These are phyloP conservation scores for Hemicrepidius hirtus DNA, from an alignment of 2,888 invertebrate genomes.

Conservation along the genomic window DNA sequence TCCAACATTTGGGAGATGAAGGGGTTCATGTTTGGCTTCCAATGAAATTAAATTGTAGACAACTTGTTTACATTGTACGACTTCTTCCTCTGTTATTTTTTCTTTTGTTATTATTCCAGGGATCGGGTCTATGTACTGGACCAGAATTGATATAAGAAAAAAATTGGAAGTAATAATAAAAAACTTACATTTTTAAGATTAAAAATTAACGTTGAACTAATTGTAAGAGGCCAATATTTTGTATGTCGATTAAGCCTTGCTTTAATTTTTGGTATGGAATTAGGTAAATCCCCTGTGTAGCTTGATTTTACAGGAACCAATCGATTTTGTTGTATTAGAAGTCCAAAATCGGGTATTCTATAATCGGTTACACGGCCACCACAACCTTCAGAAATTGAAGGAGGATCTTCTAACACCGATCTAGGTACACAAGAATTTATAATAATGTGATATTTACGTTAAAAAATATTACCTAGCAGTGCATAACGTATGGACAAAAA, in stretches of 20 bases:
- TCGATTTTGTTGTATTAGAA: conserved; percentile 89
- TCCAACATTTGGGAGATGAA: conserved; percentile 82
- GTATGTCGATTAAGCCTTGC: conserved; percentile 85
- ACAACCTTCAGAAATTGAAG: conserved; percentile 94
- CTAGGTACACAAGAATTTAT: conserved; percentile 66
- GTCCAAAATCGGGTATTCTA: conserved; percentile 88
- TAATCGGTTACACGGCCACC: conserved; percentile 97
- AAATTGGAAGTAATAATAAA: conserved; percentile 67
- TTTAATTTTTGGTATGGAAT: conserved; percentile 80
- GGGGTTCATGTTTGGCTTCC: conserved; percentile 88
- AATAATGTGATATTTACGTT: no score
- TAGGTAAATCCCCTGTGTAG: conserved; percentile 68
- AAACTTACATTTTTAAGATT: conserved; percentile 82
- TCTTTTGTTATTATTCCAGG: conserved; percentile 88
- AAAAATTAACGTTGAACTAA: conserved; percentile 91
- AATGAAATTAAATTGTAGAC: conserved; percentile 86
- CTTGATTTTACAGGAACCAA: conserved; percentile 81
- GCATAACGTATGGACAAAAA: conserved; percentile 94
- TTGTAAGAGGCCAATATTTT: conserved; percentile 91
- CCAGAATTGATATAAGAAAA: not conserved
- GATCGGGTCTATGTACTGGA: conserved; percentile 87
- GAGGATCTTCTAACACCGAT: conserved; percentile 94
- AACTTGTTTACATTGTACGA: conserved; percentile 89
- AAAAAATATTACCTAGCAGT: conserved; percentile 75
- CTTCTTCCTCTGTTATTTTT: conserved; percentile 88